These are phyloP conservation scores for Cardiocondyla obscurior DNA, from an alignment of 1,140 invertebrate genomes.

Conservation along the genomic window DNA sequence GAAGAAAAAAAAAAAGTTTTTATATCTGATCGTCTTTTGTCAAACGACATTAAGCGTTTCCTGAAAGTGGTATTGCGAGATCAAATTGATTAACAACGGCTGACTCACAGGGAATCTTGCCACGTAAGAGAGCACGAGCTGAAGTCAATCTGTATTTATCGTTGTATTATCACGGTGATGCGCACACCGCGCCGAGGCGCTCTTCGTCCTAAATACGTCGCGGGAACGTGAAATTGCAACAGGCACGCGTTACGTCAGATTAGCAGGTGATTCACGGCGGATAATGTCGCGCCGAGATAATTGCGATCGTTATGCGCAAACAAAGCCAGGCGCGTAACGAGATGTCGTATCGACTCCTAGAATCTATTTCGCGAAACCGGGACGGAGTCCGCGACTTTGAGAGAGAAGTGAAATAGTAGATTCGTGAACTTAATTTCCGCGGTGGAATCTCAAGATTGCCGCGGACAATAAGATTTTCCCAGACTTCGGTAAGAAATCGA, in stretches of 20 bases:
- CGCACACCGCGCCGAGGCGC: neutral
- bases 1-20: too few species aligned
- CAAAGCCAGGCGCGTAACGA: conserved; percentile 55
- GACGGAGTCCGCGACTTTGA: neutral
- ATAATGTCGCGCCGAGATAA: conserved; percentile 68
- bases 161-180: conserved; percentile 27
- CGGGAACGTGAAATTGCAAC: conserved; percentile 62
- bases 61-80: conserved; percentile 11
- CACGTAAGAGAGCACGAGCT: conserved; percentile 23
- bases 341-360: conserved; percentile 57
- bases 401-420: neutral
- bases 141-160: conserved; percentile 55
- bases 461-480: conserved; percentile 40
- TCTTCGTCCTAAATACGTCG: conserved; percentile 49
- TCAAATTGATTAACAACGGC: neutral
- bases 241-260: conserved; percentile 62
- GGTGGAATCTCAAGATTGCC: conserved; percentile 21
- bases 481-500: conserved; percentile 47
- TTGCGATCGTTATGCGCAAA: conserved; percentile 68
- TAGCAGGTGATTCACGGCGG: conserved; percentile 68
- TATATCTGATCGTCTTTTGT: neutral
- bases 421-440: conserved; percentile 34
- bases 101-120: conserved; percentile 34
- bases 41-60: neutral
- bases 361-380: neutral